Evolutionary conservation across 2,888 invertebrate species (phyloP).

Genomic region (Lycia hirtaria): DNA sequence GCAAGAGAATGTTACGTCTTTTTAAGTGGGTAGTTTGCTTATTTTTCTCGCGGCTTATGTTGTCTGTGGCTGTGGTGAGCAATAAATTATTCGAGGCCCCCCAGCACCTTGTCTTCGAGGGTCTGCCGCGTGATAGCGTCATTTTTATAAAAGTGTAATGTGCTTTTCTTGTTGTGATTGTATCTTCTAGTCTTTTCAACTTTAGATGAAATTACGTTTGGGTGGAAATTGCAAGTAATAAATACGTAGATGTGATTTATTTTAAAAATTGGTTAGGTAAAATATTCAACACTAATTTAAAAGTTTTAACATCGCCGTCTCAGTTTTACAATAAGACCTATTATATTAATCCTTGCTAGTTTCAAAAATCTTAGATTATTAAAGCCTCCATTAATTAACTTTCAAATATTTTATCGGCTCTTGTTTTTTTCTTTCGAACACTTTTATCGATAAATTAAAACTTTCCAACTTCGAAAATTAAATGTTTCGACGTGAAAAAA

Average conservation of each 20-base stretch:
- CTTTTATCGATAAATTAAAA: constrained; percentile 17
- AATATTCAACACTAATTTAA: background rate
- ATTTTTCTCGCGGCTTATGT: constrained; percentile 80
- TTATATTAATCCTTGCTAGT: constrained; percentile 8
- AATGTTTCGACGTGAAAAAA: background rate
- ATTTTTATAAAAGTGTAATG: constrained; percentile 84
- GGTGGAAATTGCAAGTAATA: constrained; percentile 1
- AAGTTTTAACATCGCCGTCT: background rate
- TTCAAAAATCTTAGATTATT: constrained; percentile 14
- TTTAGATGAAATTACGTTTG: constrained; percentile 13
- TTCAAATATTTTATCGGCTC: constrained; percentile 12
- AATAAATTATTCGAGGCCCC: constrained; percentile 80
- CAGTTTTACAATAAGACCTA: background rate
- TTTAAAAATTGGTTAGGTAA: background rate
- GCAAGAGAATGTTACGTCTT: constrained; percentile 58
- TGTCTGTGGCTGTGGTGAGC: constrained; percentile 76
- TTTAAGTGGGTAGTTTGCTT: constrained; percentile 82
- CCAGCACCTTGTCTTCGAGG: constrained; percentile 76
- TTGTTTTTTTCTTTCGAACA: constrained; percentile 12
- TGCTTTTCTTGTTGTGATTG: constrained; percentile 78
- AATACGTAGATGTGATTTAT: background rate
- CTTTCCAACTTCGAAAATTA: constrained; percentile 5
- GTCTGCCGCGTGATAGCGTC: constrained; percentile 72
- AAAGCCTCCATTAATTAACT: constrained; percentile 18
- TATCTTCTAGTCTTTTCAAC: constrained; percentile 41